phyloP scores from a whole-genome alignment of 2,113 vertebrate species.

The Zosterops lateralis region DNA sequence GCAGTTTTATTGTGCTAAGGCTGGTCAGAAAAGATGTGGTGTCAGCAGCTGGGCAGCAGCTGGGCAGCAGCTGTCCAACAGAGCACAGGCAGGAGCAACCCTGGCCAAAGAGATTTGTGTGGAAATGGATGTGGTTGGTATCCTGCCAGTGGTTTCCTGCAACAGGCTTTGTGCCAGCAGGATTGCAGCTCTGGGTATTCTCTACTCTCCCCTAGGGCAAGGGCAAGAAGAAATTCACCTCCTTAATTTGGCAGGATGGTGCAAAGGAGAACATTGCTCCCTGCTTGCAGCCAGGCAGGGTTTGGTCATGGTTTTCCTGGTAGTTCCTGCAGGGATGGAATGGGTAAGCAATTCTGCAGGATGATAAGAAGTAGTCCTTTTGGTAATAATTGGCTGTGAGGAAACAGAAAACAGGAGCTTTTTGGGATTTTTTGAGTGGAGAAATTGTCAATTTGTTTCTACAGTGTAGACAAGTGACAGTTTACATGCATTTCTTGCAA shows the following conservation, averaged over 20 bases:
- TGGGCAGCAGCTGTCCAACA: not conserved
- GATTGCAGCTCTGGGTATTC: not conserved
- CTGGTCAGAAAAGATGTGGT: not conserved
- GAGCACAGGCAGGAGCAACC: not conserved
- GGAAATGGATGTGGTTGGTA: not conserved
- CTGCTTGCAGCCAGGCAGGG: not conserved
- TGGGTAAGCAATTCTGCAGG: not conserved
- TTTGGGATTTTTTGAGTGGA: not conserved
- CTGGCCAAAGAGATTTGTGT: not conserved
- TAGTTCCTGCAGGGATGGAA: not conserved
- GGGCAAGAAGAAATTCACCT: not conserved
- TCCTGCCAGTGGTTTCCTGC: not conserved
- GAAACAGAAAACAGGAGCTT: not conserved
- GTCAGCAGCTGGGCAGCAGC: rapidly evolving
- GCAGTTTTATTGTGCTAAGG: not conserved
- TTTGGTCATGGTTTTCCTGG: not conserved
- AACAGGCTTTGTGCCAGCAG: not conserved
- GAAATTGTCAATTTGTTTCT: not conserved
- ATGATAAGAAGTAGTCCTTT: not conserved
- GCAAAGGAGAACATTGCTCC: not conserved
- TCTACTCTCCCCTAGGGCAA: not conserved
- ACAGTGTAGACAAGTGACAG: not conserved
- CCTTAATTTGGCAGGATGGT: not conserved
- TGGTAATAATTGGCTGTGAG: not conserved
- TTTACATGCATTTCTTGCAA: not conserved